phyloP scores from a whole-genome alignment of 2,888 invertebrate species.

The Agrilus mali region DNA sequence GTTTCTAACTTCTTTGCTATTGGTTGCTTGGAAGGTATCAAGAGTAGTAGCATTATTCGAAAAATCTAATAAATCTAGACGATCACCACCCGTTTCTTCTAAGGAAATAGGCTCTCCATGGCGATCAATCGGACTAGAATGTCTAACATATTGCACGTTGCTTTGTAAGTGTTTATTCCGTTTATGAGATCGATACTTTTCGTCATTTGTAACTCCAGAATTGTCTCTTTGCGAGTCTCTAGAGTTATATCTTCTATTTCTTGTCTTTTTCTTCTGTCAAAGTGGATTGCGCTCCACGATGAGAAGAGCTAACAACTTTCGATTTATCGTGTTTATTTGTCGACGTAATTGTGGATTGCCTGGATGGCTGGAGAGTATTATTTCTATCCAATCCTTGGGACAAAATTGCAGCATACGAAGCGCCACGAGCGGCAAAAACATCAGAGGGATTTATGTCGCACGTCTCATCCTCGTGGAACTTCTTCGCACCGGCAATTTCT shows the following conservation, averaged over 20 bases:
- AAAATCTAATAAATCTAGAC: too few species aligned
- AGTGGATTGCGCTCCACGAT: neutral
- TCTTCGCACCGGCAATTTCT: conserved; percentile 10
- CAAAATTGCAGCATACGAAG: conserved; percentile 58
- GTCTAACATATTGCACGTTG: conserved; percentile 3
- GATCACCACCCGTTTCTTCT: too few species aligned
- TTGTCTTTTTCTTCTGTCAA: neutral
- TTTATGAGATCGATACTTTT: neutral
- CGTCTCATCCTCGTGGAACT: too few species aligned
- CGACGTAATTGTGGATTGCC: conserved; percentile 24
- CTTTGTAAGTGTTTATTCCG: conserved; percentile 1
- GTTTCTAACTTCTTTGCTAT: too few species aligned
- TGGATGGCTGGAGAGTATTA: conserved; percentile 44
- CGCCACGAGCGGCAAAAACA: too few species aligned
- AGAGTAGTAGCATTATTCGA: too few species aligned
- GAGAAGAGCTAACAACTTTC: neutral
- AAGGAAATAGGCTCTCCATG: too few species aligned
- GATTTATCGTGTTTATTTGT: conserved; percentile 13
- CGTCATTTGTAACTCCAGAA: neutral
- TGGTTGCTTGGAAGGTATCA: too few species aligned
- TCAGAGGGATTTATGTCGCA: too few species aligned
- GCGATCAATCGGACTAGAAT: too few species aligned
- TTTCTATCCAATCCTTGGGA: conserved; percentile 44
- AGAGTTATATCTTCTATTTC: neutral
- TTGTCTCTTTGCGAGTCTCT: neutral